Evolutionary conservation across 2,888 invertebrate species (phyloP).

Genomic region (Loripinus fragilis): DNA sequence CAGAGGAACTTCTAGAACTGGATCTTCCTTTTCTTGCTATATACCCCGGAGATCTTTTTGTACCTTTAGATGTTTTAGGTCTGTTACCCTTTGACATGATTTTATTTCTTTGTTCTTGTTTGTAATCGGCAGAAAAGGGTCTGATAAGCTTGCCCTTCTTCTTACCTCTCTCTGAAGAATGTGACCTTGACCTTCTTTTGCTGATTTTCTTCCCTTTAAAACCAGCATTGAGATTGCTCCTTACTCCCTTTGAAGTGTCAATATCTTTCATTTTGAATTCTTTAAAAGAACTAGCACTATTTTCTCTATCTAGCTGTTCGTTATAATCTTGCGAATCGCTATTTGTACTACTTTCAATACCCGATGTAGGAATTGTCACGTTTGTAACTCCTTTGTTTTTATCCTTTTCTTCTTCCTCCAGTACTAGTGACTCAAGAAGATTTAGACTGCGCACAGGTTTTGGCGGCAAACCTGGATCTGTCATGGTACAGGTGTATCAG

Average conservation of each 20-base stretch:
- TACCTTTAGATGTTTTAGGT: constrained; percentile 42
- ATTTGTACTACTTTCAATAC: constrained; percentile 7
- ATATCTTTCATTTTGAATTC: constrained; percentile 55
- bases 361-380: constrained; percentile 28
- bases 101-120: constrained; percentile 42
- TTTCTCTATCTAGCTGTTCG: constrained; percentile 36
- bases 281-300: constrained; percentile 40
- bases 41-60: constrained; percentile 41
- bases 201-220: constrained; percentile 52
- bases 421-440: constrained; percentile 62
- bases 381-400: constrained; percentile 14
- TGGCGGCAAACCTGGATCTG: constrained; percentile 59
- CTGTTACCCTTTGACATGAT: constrained; percentile 36
- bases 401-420: constrained; percentile 52
- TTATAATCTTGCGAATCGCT: constrained; percentile 41
- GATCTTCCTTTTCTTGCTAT: constrained; percentile 43
- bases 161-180: constrained; percentile 38
- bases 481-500: constrained; percentile 31
- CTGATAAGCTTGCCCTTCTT: constrained; percentile 36
- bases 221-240: constrained; percentile 43
- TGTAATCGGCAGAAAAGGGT: constrained; percentile 56
- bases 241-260: constrained; percentile 32
- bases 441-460: constrained; percentile 55
- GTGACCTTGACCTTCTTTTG: constrained; percentile 44
- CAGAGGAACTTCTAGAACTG: constrained; percentile 51